Evolutionary conservation across 64 coral and sea anemone genomes (phyloP).

Genomic region (Anthopleura sola): DNA sequence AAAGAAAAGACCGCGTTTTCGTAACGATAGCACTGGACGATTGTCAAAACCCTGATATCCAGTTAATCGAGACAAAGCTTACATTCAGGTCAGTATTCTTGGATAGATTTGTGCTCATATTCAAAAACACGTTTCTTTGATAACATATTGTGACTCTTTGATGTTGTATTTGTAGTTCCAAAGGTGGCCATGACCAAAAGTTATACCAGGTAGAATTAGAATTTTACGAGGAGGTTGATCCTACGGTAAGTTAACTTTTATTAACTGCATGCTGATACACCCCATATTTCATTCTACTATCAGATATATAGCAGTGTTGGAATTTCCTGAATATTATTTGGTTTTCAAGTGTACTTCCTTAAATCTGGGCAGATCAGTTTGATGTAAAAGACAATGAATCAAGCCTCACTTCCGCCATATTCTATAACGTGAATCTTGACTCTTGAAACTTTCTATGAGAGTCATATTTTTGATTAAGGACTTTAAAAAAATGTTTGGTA

Average conservation of each 20-base stretch:
- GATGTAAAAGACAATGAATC: neutral
- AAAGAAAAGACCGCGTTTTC: conserved; percentile 75
- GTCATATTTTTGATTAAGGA: too few species aligned
- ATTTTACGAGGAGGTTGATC: conserved; percentile 61
- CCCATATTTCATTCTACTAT: too few species aligned
- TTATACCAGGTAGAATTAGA: conserved; percentile 72
- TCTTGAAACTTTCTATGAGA: too few species aligned
- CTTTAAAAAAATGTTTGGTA: too few species aligned
- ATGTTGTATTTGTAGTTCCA: conserved; percentile 37
- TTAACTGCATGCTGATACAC: neutral
- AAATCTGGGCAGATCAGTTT: neutral
- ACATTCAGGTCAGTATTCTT: conserved; percentile 53
- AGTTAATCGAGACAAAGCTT: conserved; percentile 52
- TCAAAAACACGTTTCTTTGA: neutral
- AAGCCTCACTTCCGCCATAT: neutral
- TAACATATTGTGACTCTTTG: neutral
- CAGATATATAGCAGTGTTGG: neutral
- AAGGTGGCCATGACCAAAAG: conserved; percentile 83
- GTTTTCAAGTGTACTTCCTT: neutral
- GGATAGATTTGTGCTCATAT: neutral
- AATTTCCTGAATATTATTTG: neutral
- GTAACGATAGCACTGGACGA: conserved; percentile 86
- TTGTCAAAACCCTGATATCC: conserved; percentile 63
- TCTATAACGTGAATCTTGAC: neutral
- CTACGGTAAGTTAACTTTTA: conserved; percentile 46